A percentile compares a stretch with the other conserved stretches of the same genome.
These are phyloP conservation scores for Ondatra zibethicus DNA, from an alignment of 2,113 vertebrate genomes.

Conservation along the genomic window DNA sequence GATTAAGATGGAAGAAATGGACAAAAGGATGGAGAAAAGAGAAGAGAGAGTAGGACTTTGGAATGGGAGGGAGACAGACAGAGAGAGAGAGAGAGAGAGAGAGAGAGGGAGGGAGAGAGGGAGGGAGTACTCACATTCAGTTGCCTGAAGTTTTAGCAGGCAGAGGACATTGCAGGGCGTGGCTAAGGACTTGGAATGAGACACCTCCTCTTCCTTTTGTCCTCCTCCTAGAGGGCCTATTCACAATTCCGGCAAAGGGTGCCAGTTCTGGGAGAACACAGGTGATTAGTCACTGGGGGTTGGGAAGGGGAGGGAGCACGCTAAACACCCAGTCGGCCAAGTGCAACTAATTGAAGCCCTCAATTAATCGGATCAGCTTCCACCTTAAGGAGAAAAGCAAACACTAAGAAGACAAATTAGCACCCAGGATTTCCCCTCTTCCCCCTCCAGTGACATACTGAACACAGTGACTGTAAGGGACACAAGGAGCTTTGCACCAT, in stretches of 20 bases:
- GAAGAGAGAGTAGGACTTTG: not conserved
- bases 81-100: not conserved
- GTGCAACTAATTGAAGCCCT: not conserved
- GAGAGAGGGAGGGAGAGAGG: not conserved
- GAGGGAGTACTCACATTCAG: too few species aligned
- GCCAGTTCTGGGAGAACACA: not conserved
- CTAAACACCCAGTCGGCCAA: not conserved
- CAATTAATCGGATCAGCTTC: not conserved
- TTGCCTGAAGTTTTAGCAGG: not conserved
- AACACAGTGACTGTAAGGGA: accelerated
- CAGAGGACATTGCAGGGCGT: not conserved
- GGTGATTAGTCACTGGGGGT: not conserved
- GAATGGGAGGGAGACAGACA: not conserved
- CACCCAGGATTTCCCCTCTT: not conserved
- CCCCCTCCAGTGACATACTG: not conserved
- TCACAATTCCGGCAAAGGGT: not conserved
- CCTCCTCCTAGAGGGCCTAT: not conserved
- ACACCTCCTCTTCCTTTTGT: not conserved
- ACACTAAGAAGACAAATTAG: not conserved
- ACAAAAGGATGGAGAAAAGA: too few species aligned
- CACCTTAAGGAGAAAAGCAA: not conserved
- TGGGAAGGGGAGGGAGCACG: not conserved
- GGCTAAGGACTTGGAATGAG: not conserved
- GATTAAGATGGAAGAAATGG: too few species aligned
- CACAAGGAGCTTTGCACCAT: not conserved